Evolutionary conservation across 2,113 vertebrate genomes (phyloP).

Genomic region (Colius striatus): DNA sequence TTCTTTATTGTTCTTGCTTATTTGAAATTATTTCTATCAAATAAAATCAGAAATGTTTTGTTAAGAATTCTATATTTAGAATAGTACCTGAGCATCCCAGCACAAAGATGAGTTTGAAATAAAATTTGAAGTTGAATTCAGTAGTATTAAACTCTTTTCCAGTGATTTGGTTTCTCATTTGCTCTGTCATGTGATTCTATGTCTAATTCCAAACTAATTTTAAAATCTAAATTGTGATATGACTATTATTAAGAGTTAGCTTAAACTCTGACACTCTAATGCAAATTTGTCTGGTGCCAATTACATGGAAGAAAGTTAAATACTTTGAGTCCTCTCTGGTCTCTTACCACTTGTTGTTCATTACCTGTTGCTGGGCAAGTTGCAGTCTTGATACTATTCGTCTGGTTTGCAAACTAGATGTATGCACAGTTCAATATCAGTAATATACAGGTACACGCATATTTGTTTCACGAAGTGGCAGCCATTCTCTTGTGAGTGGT

Average conservation of each 20-base stretch:
- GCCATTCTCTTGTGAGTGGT: background rate
- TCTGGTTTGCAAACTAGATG: background rate
- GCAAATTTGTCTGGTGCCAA: background rate
- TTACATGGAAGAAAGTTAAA: background rate
- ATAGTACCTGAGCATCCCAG: background rate
- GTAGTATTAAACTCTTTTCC: background rate
- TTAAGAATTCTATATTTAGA: background rate
- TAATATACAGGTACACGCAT: background rate
- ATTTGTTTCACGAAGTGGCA: background rate
- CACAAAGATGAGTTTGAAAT: background rate
- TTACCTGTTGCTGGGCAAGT: background rate
- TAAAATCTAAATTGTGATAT: background rate
- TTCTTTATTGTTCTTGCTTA: background rate
- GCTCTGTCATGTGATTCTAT: background rate
- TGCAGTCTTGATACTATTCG: background rate
- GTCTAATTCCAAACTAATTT: background rate
- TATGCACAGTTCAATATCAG: background rate
- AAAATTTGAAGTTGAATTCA: background rate
- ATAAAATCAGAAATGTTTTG: background rate
- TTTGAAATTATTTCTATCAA: background rate
- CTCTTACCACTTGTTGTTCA: background rate
- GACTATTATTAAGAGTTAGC: background rate
- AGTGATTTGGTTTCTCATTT: background rate
- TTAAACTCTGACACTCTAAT: background rate
- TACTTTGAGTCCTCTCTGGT: background rate